These are phyloP conservation scores for Anorthoa munda DNA, from an alignment of 2,888 invertebrate genomes.

Conservation along the genomic window DNA sequence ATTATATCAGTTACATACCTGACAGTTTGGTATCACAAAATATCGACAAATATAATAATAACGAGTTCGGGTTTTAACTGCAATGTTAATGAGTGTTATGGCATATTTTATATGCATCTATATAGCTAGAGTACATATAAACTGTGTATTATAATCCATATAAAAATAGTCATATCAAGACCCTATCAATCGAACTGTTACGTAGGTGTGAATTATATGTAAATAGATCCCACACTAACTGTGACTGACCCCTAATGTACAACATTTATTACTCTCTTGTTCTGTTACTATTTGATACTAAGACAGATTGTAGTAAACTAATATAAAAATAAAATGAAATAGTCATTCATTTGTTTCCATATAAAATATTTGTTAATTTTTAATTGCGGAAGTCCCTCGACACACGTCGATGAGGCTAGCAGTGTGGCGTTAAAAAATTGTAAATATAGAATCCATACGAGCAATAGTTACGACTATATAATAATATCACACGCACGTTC, in stretches of 20 bases:
- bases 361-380: slow-evolving; percentile 61
- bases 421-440: slow-evolving; percentile 65
- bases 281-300: slow-evolving; percentile 61
- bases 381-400: slow-evolving; percentile 31
- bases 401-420: slow-evolving; percentile 37
- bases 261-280: slow-evolving; percentile 49
- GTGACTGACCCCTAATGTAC: slow-evolving; percentile 68
- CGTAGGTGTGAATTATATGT: slow-evolving; percentile 57
- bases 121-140: slow-evolving; percentile 58
- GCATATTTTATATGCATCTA: slow-evolving; percentile 59
- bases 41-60: slow-evolving; percentile 5
- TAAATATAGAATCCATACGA: slow-evolving; percentile 75
- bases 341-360: slow-evolving; percentile 50
- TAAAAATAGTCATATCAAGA: slow-evolving; percentile 77
- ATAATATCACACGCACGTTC: slow-evolving; percentile 76
- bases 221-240: slow-evolving; percentile 63
- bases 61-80: slow-evolving; percentile 46
- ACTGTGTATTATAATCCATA: slow-evolving; percentile 74
- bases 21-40: not conserved
- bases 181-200: slow-evolving; percentile 65
- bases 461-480: slow-evolving; percentile 63
- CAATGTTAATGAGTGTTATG: slow-evolving; percentile 42
- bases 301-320: slow-evolving; percentile 73
- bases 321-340: slow-evolving; percentile 85
- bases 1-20: not conserved